Evolutionary conservation across 2,888 invertebrate species (phyloP), one percentile per base, ranked within the genome.

Genomic region (Leptopilina syphax): DNA sequence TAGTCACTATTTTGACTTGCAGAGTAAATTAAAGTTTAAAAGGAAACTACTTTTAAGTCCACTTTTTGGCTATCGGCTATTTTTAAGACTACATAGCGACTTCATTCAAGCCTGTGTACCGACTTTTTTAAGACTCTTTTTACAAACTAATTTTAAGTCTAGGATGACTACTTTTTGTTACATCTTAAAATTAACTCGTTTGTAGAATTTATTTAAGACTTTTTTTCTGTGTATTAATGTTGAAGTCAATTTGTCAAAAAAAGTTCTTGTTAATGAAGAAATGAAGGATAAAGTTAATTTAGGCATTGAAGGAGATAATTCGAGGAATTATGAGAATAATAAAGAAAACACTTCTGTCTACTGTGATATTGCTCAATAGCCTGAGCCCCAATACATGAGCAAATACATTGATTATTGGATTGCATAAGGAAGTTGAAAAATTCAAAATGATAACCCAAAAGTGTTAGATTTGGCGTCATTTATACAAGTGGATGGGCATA

Each of bases 341-440:
- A 57, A 57, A n/a, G 57, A 57, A 13, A 57, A 57, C 57, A 57
- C 9, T 57, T 13, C 3, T 57, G n/a, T 70, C 10, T 73, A 24
- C 24, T 7, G n/a, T 47, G 70, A 78, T 47, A 66, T 78, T 41
- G 34, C 68, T 47, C 34, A 13, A 12, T 78, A 70, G 78, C 78
- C 70, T 50, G 24, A 41, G 12, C 18, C 18, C 4, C 4, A n/a
- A 60, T 13, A 78, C 57, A 67, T 70, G 70, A 70, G 47, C 10
- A 13, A 60, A 8, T 10, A 78, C 7, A 10, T 70, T 34, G 63
- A 78, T 63, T 63, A 27, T 54, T 77, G 77, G 66, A 66, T 77
- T 65, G 54, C 65, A 44, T 27, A 50, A 24, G 66, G 50, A 24
- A 77, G 66, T 27, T 2, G 18, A 18, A 18, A 41, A 54, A 65